phyloP scores from a whole-genome alignment of 2,113 vertebrate genomes.

The Cephalopterus ornatus region DNA sequence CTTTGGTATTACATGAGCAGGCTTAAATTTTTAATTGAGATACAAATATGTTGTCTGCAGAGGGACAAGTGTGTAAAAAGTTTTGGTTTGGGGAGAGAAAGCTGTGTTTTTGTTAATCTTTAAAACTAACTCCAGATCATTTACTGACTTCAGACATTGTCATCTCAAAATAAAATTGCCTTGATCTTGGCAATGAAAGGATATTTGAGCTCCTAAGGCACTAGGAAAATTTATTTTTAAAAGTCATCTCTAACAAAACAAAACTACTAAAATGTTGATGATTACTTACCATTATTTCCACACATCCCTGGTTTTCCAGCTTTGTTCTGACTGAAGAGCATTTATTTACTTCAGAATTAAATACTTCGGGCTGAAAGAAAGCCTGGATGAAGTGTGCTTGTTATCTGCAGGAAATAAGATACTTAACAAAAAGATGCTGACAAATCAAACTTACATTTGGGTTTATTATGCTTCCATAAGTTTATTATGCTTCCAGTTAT shows the following conservation, averaged over 20 bases:
- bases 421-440: background rate
- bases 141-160: background rate
- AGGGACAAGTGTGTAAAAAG: background rate
- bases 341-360: background rate
- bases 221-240: background rate
- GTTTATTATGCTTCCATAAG: background rate
- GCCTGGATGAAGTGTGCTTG: background rate
- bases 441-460: background rate
- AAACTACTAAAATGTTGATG: background rate
- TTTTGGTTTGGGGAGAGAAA: background rate
- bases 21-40: background rate
- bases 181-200: background rate
- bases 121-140: background rate
- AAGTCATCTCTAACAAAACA: background rate
- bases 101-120: background rate
- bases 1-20: background rate
- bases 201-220: background rate
- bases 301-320: background rate
- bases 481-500: background rate
- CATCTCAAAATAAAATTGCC: background rate
- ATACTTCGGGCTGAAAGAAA: background rate
- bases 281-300: background rate
- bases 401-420: background rate
- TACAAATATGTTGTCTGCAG: background rate
- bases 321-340: background rate